Evolutionary conservation across 2,888 invertebrate species (phyloP).

Genomic region (Ramazzottius varieornatus): DNA sequence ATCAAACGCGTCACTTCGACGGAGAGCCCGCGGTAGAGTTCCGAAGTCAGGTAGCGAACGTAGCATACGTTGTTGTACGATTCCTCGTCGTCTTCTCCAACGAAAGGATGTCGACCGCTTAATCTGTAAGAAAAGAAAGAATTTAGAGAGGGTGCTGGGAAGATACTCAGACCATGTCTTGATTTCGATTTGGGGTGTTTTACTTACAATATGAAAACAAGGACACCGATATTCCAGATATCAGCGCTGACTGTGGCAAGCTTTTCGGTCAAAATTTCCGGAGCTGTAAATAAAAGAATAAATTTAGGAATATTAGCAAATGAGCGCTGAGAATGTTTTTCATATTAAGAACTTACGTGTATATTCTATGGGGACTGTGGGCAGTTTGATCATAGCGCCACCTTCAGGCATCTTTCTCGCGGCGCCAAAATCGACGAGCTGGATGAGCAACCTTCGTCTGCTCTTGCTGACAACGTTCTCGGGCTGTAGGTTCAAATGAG

Average conservation of each 20-base stretch:
- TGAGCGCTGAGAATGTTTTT: background rate
- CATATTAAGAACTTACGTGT: background rate
- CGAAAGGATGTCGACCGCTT: background rate
- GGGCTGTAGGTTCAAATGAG: slow-evolving; percentile 68
- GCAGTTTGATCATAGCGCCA: slow-evolving; percentile 34
- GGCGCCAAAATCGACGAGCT: slow-evolving; percentile 69
- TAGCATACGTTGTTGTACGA: background rate
- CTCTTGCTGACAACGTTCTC: slow-evolving; percentile 62
- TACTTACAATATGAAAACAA: slow-evolving; percentile 51
- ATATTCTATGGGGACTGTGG: background rate
- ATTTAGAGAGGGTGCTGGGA: background rate
- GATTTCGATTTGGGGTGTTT: background rate
- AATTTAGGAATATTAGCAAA: background rate
- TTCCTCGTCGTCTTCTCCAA: background rate
- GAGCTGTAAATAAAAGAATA: slow-evolving; percentile 32
- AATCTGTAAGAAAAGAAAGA: background rate
- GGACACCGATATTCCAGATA: slow-evolving; percentile 77
- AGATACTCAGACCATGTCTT: background rate
- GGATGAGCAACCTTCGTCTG: slow-evolving; percentile 38
- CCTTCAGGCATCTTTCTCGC: slow-evolving; percentile 53
- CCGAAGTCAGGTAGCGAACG: background rate
- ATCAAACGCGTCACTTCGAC: background rate
- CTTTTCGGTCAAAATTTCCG: slow-evolving; percentile 56
- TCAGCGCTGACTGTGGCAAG: slow-evolving; percentile 58
- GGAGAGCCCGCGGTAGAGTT: slow-evolving; percentile 1